Conservation (phyloP, 2,113 vertebrate genomes). For the Chrysemys picta region DNA sequence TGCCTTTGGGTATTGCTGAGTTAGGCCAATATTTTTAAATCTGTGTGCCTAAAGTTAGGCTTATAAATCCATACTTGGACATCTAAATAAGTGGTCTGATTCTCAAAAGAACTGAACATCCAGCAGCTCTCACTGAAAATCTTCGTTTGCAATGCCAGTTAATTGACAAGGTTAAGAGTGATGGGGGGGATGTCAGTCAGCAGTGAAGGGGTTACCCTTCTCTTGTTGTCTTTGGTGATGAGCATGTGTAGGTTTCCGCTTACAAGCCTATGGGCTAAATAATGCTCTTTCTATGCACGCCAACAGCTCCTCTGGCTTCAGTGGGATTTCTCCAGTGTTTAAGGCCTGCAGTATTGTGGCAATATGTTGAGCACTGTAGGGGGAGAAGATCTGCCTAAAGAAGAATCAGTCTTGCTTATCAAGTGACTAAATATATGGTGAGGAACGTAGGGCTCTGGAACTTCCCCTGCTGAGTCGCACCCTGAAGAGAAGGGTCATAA, state of each 20-base stretch:
- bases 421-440: background rate
- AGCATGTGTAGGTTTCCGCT: background rate
- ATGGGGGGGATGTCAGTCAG: background rate
- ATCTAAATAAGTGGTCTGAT: background rate
- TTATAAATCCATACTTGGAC: rapidly evolving
- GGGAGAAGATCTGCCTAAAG: background rate
- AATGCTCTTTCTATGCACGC: rapidly evolving
- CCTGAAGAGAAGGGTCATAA: slow-evolving; percentile 22
- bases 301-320: background rate
- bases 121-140: background rate
- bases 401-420: background rate
- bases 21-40: background rate
- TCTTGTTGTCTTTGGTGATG: background rate
- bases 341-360: background rate
- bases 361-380: rapidly evolving
- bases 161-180: background rate
- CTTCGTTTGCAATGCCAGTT: background rate
- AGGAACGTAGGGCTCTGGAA: slow-evolving; percentile 29
- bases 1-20: background rate
- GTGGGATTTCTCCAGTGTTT: background rate
- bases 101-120: background rate
- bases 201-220: too few species aligned
- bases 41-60: background rate
- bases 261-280: background rate
- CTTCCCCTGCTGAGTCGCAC: slow-evolving; percentile 55